Conservation (phyloP, 2,888 invertebrate species). For the Athrips mouffetella region DNA sequence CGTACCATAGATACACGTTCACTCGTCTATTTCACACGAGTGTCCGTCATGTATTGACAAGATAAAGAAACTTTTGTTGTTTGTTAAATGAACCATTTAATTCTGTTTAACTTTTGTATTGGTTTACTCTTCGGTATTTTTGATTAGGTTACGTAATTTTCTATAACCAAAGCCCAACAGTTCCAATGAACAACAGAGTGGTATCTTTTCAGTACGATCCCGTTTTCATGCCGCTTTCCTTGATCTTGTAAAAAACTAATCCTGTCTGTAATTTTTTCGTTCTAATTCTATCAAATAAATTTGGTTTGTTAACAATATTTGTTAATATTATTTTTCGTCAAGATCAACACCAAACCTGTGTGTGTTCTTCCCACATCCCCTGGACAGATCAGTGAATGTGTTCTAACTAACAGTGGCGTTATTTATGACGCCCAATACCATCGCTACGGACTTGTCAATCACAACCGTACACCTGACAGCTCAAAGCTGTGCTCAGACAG, state of each 20-base stretch:
- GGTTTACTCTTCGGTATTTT: background rate
- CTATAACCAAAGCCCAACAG: background rate
- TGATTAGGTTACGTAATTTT: background rate
- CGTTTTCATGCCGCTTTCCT: no score
- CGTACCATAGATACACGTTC: background rate
- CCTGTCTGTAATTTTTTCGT: no score
- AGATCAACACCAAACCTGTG: background rate
- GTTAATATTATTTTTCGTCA: no score
- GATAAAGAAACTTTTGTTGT: slow-evolving; percentile 9
- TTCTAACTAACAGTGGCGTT: slow-evolving; percentile 73
- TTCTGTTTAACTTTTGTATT: background rate
- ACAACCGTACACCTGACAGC: slow-evolving; percentile 44
- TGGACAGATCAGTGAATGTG: slow-evolving; percentile 63
- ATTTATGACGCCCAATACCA: slow-evolving; percentile 70
- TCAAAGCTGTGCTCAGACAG: slow-evolving; percentile 40
- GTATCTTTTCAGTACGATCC: no score
- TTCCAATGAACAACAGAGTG: no score
- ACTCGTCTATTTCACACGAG: slow-evolving; percentile 2
- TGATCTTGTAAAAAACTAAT: no score
- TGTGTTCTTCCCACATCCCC: slow-evolving; percentile 28
- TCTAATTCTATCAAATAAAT: no score
- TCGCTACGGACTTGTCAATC: slow-evolving; percentile 76
- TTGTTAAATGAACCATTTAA: background rate
- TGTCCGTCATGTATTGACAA: slow-evolving; percentile 9
- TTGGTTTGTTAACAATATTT: no score